Conservation (phyloP, 2,888 invertebrate species). For the Germaria angustata region DNA sequence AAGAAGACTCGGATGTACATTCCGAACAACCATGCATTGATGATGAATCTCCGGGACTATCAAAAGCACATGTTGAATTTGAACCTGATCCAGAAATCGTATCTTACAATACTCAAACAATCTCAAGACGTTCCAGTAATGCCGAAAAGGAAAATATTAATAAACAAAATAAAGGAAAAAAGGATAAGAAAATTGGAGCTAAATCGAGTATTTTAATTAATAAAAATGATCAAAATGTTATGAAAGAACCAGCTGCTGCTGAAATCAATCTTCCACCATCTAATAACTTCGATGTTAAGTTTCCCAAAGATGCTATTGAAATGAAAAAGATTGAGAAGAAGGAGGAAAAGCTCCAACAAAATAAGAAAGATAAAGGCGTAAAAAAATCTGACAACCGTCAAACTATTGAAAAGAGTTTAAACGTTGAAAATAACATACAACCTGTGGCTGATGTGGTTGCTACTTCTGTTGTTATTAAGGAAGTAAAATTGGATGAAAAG, state of each 20-base stretch:
- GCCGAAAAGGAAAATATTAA: conserved; percentile 73
- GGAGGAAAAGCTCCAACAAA: conserved; percentile 68
- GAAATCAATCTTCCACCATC: conserved; percentile 73
- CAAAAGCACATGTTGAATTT: conserved; percentile 78
- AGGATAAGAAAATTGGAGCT: conserved; percentile 73
- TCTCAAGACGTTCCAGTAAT: conserved; percentile 71
- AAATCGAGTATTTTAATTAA: conserved; percentile 77
- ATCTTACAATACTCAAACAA: conserved; percentile 67
- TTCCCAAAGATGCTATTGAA: conserved; percentile 88
- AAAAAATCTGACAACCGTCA: conserved; percentile 64
- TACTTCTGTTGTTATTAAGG: conserved; percentile 71
- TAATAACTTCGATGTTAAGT: conserved; percentile 89
- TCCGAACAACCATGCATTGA: conserved; percentile 75
- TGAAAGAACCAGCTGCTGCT: conserved; percentile 72
- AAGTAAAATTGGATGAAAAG: conserved; percentile 72
- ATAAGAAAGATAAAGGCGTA: conserved; percentile 69
- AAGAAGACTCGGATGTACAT: conserved; percentile 75
- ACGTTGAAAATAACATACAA: conserved; percentile 44
- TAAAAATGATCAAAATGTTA: conserved; percentile 75
- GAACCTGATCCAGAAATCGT: conserved; percentile 77
- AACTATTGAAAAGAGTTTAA: conserved; percentile 34
- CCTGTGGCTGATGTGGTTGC: conserved; percentile 68
- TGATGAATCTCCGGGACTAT: conserved; percentile 72
- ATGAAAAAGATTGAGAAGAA: conserved; percentile 75
- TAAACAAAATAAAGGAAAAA: conserved; percentile 71